These are phyloP conservation scores for Dasypogon diadema DNA, from an alignment of 2,888 invertebrate genomes.

Conservation along the genomic window DNA sequence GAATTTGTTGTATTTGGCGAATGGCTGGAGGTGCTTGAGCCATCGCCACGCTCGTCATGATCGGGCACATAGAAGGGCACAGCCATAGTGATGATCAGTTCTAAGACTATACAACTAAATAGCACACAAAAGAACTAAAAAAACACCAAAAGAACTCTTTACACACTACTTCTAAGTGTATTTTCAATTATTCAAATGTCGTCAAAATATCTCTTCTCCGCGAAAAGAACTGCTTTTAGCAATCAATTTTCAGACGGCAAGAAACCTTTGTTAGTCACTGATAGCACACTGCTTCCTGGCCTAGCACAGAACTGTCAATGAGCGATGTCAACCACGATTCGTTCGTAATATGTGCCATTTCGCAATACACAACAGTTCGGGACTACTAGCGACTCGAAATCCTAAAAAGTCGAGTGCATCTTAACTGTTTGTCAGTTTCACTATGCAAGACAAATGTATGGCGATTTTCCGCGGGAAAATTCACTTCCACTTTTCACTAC, in stretches of 20 bases:
- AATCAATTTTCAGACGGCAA: not conserved
- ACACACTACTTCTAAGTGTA: not conserved
- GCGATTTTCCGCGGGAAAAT: slow-evolving; percentile 42
- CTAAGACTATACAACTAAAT: not conserved
- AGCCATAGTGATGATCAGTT: slow-evolving; percentile 63
- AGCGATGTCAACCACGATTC: slow-evolving; percentile 44
- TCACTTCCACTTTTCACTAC: slow-evolving; percentile 27
- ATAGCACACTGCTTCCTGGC: slow-evolving; percentile 17
- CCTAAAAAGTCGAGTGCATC: not conserved
- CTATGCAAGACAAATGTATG: no score
- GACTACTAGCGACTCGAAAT: not conserved
- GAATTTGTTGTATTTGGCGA: slow-evolving; percentile 65
- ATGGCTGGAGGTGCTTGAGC: slow-evolving; percentile 62
- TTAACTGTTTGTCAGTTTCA: not conserved
- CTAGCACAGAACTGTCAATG: slow-evolving; percentile 34
- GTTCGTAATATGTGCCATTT: slow-evolving; percentile 43
- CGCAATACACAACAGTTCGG: not conserved
- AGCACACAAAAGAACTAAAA: slow-evolving; percentile 11
- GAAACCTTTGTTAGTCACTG: slow-evolving; percentile 17
- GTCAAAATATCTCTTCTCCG: slow-evolving; percentile 17
- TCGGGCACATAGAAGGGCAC: slow-evolving; percentile 69
- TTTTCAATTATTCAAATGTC: not conserved
- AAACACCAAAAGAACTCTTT: not conserved
- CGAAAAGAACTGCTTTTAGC: not conserved
- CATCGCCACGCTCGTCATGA: slow-evolving; percentile 64